Evolutionary conservation across 2,888 invertebrate species (phyloP).

Genomic region (Drosophila lacicola): DNA sequence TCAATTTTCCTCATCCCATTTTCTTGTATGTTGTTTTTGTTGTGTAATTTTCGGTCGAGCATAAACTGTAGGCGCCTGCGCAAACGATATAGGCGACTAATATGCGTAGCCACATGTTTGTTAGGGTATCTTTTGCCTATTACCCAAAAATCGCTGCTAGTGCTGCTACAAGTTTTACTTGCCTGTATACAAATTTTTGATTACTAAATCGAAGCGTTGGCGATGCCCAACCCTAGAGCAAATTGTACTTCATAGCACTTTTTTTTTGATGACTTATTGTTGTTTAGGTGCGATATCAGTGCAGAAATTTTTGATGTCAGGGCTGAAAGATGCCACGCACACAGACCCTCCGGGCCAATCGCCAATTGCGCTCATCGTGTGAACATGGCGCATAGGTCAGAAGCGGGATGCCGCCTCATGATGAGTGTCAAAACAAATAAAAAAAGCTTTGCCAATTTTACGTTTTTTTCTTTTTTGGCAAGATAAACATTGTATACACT

Average conservation of each 20-base stretch:
- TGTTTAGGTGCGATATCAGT: slow-evolving; percentile 45
- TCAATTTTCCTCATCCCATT: slow-evolving; percentile 14
- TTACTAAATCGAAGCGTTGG: slow-evolving; percentile 32
- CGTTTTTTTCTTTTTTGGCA: slow-evolving; percentile 6
- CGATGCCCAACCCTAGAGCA: slow-evolving; percentile 4
- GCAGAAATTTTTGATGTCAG: slow-evolving; percentile 74
- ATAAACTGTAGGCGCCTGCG: slow-evolving; percentile 35
- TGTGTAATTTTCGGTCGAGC: not conserved
- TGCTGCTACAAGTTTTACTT: not conserved
- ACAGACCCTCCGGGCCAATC: slow-evolving; percentile 48
- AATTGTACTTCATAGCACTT: slow-evolving; percentile 40
- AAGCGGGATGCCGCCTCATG: slow-evolving; percentile 55
- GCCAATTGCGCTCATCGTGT: slow-evolving; percentile 63
- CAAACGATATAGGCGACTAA: slow-evolving; percentile 48
- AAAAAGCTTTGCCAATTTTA: slow-evolving; percentile 35
- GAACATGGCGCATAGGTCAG: slow-evolving; percentile 80
- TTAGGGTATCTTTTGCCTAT: too few relatives aligned
- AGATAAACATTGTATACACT: slow-evolving; percentile 29
- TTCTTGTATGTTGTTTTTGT: not conserved
- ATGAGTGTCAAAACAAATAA: slow-evolving; percentile 46
- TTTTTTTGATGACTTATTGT: slow-evolving; percentile 39
- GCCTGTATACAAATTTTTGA: slow-evolving; percentile 55
- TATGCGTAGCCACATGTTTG: slow-evolving; percentile 54
- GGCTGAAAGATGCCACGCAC: slow-evolving; percentile 66
- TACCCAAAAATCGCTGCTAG: not conserved